Evolutionary conservation across 2,113 vertebrate genomes (phyloP).

Genomic region (Ovis aries): ARS-UI_Ramb_v3.0 NC_056054.1:200156001-200156500

Average conservation of each 20-base stretch:
- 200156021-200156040: neutral
- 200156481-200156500: neutral
- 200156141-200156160: neutral
- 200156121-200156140: neutral
- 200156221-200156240: neutral
- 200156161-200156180: conserved; percentile 23
- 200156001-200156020: neutral
- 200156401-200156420: neutral
- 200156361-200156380: neutral
- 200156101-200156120: neutral
- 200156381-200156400: neutral
- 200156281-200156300: neutral
- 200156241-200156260: neutral
- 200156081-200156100: neutral
- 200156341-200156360: neutral
- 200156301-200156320: neutral
- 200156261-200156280: neutral
- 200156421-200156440: neutral
- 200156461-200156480: neutral
- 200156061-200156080: neutral
- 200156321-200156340: neutral
- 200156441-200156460: neutral
- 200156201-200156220: conserved; percentile 8
- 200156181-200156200: neutral
- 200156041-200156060: neutral